phyloP scores from a whole-genome alignment of 1,140 invertebrate species.

The Brachionus manjavacas region DNA sequence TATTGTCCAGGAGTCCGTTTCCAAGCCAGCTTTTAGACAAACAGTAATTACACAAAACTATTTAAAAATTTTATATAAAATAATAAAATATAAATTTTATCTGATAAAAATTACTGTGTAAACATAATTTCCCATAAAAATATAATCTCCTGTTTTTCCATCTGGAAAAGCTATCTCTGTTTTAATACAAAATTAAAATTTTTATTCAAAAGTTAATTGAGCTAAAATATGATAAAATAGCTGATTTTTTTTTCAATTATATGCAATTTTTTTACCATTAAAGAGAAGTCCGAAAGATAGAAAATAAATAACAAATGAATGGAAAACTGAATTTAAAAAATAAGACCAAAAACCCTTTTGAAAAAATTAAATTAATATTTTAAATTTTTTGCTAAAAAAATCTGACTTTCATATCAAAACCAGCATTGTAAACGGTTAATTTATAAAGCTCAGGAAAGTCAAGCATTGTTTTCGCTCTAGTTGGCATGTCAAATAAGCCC shows the following conservation, averaged over 20 bases:
- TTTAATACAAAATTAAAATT: constrained; percentile 53
- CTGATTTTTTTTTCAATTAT: background rate
- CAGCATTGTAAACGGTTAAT: background rate
- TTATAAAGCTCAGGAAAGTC: constrained; percentile 36
- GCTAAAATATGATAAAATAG: background rate
- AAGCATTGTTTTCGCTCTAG: background rate
- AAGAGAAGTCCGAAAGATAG: constrained; percentile 63
- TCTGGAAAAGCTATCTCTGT: constrained; percentile 61
- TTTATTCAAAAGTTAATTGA: background rate
- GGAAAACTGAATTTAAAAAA: constrained; percentile 84
- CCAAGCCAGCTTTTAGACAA: constrained; percentile 90
- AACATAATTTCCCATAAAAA: constrained; percentile 88
- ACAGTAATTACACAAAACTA: constrained; percentile 89
- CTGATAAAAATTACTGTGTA: constrained; percentile 65
- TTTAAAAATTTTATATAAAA: background rate
- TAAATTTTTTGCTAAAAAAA: background rate
- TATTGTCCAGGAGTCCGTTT: constrained; percentile 87
- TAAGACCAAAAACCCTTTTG: constrained; percentile 83
- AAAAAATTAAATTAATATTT: background rate
- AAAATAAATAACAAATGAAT: constrained; percentile 91
- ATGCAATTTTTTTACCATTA: constrained; percentile 8
- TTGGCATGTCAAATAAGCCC: constrained; percentile 22
- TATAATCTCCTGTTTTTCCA: constrained; percentile 79
- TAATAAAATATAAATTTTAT: background rate
- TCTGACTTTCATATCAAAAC: constrained; percentile 25